A percentile compares a stretch with the other conserved stretches of the same genome.
phyloP scores from a whole-genome alignment of 2,888 invertebrate species.

The Eustalomyia histrio region DNA sequence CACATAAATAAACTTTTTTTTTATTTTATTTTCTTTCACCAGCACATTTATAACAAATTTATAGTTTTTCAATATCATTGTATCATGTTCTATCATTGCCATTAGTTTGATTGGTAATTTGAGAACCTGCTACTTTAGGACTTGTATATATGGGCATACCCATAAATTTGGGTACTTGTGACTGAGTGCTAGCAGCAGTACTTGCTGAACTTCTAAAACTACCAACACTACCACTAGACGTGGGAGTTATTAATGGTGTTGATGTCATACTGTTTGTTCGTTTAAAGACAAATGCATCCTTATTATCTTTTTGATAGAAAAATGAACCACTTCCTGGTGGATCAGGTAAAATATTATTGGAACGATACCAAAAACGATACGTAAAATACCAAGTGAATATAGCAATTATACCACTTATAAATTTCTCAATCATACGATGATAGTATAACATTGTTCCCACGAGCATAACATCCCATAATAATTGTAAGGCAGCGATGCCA shows the following conservation, averaged over 20 bases:
- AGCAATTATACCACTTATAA: conserved; percentile 92
- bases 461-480: conserved; percentile 98
- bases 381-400: conserved; percentile 94
- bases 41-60: neutral
- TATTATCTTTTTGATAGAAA: conserved; percentile 84
- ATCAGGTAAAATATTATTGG: conserved; percentile 84
- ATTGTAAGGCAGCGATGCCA: conserved; percentile 87
- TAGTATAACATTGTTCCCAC: conserved; percentile 95
- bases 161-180: conserved; percentile 84
- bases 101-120: conserved; percentile 43
- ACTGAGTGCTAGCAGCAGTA: conserved; percentile 51
- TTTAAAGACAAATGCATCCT: conserved; percentile 74
- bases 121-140: conserved; percentile 59
- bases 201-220: conserved; percentile 67
- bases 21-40: neutral
- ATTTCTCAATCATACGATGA: conserved; percentile 97
- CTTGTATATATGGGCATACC: conserved; percentile 86
- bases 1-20: neutral
- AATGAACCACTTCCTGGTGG: conserved; percentile 89
- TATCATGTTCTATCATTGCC: conserved; percentile 49
- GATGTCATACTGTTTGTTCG: conserved; percentile 72
- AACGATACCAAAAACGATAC: conserved; percentile 89
- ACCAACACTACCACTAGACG: conserved; percentile 70
- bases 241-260: conserved; percentile 58
- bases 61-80: conserved; percentile 6